Base-by-base conservation (phyloP, 1,140 invertebrate species). In the Macrotrachela quadricornifera region DNA sequence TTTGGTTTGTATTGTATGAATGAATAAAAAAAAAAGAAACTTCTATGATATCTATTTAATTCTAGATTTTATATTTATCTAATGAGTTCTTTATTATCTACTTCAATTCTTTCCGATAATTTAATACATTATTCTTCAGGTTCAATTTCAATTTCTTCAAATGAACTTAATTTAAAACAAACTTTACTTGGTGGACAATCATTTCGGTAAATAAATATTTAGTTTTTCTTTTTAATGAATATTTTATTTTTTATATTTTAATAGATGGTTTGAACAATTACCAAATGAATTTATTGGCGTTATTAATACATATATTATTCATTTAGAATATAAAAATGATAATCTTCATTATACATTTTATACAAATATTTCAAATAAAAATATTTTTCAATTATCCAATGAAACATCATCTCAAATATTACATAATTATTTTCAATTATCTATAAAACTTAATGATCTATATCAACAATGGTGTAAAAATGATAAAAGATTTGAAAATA, bases 81-180 rank as follows among this genome's bases (percentile, higher is more conserved):
- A 2, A 30, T 30, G 21, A 30, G 8, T 30, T 4, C 8, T 8
- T 30, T 30, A 30, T 4, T 8, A 30, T 30, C 21, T 4, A 30
- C 8, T 30, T 30, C 21, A 30, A 30, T 8, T 4, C 2, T 30
- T 30, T 8, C 21, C 8, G 3, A 30, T 30, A 8, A 30, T 30
- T 8, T 30, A 4, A 30, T 30, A 4, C 2, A 4, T 8, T 30
- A 30, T 30, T 30, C 21, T 4, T 30, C 21, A 4, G 21, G 21
- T 30, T 30, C 21, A 30, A 30, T 30, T 4, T 8, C 21, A 4
- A 30, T 30, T 30, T 4, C 8, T 30, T 2, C 21, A 4, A n/a
- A 12, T 41, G 51, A 53, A n/a, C 17, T 53, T 21, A 53, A 53
- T 47, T 36, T 53, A 42, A 46, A 47, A 48, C 44, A 44, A 14